These are phyloP conservation scores for Hermaeophaga mercurialis DNA, from an alignment of 2,888 invertebrate genomes.

Conservation along the genomic window DNA sequence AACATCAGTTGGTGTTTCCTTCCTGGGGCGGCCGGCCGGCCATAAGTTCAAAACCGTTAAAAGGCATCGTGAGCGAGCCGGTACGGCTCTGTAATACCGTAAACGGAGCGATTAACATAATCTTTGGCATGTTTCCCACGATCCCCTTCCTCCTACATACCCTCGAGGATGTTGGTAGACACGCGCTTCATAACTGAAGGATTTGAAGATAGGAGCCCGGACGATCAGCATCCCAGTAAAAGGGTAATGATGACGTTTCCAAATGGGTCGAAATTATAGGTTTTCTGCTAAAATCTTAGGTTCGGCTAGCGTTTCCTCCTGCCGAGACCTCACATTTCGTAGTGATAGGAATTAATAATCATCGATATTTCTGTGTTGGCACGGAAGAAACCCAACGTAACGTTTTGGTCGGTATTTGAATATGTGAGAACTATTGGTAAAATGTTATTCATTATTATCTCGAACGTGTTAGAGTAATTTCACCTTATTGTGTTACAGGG, in stretches of 20 bases:
- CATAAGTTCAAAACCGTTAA: slow-evolving; percentile 17
- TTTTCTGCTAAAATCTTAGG: slow-evolving; percentile 22
- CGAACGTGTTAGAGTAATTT: too few species aligned
- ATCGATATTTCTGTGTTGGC: slow-evolving; percentile 7
- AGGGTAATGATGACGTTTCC: slow-evolving; percentile 28
- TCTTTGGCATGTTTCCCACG: slow-evolving; percentile 48
- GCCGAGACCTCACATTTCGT: slow-evolving; percentile 20
- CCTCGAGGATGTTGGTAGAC: slow-evolving; percentile 55
- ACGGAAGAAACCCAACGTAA: not conserved
- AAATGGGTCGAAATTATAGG: slow-evolving; percentile 27
- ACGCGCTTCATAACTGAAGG: slow-evolving; percentile 48
- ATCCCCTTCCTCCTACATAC: slow-evolving; percentile 53
- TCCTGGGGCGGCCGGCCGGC: slow-evolving; percentile 8
- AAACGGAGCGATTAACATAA: slow-evolving; percentile 43
- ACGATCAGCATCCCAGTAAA: slow-evolving; percentile 20
- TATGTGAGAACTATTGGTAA: not conserved
- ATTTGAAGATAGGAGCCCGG: slow-evolving; percentile 27
- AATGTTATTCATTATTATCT: too few species aligned
- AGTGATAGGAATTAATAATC: slow-evolving; percentile 17
- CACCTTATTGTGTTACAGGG: too few species aligned
- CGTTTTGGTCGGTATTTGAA: not conserved
- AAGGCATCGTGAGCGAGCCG: slow-evolving; percentile 17
- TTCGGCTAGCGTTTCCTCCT: slow-evolving; percentile 13
- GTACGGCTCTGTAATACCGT: slow-evolving; percentile 39
- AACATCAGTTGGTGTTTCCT: not conserved